These are phyloP conservation scores for Philaethria dido DNA, from an alignment of 2,888 invertebrate species.

Conservation along the genomic window DNA sequence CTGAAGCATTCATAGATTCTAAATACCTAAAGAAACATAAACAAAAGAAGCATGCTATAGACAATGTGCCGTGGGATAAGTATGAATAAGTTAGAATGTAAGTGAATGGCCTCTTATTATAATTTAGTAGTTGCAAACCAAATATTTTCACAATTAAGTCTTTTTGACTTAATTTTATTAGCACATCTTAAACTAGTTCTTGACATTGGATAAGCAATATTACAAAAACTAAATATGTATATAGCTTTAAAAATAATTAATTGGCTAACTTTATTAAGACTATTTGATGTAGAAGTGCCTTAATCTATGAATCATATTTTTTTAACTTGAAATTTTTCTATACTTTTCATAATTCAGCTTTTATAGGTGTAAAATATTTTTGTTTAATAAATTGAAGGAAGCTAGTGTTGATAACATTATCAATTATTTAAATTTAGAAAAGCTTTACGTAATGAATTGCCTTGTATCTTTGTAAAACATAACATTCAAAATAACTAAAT, in stretches of 20 bases:
- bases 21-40: conserved; percentile 81
- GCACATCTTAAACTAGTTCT: neutral
- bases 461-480: too few species aligned
- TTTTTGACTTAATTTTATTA: neutral
- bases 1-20: conserved; percentile 79
- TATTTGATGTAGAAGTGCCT: conserved; percentile 11
- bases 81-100: conserved; percentile 50
- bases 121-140: neutral
- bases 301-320: neutral
- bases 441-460: too few species aligned
- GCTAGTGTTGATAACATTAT: too few species aligned
- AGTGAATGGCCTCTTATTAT: conserved; percentile 7
- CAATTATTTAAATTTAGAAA: too few species aligned
- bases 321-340: too few species aligned
- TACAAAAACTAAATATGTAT: neutral
- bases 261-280: neutral
- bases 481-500: too few species aligned
- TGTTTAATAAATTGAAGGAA: too few species aligned
- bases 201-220: conserved; percentile 11
- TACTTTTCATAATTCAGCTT: too few species aligned
- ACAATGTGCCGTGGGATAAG: conserved; percentile 74
- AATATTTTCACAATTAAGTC: neutral
- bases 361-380: too few species aligned
- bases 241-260: neutral
- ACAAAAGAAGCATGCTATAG: conserved; percentile 73